Percentiles rank a stretch among this genome's conserved stretches.
phyloP scores from a whole-genome alignment of 2,113 vertebrate genomes.

The Crypturellus undulatus region DNA sequence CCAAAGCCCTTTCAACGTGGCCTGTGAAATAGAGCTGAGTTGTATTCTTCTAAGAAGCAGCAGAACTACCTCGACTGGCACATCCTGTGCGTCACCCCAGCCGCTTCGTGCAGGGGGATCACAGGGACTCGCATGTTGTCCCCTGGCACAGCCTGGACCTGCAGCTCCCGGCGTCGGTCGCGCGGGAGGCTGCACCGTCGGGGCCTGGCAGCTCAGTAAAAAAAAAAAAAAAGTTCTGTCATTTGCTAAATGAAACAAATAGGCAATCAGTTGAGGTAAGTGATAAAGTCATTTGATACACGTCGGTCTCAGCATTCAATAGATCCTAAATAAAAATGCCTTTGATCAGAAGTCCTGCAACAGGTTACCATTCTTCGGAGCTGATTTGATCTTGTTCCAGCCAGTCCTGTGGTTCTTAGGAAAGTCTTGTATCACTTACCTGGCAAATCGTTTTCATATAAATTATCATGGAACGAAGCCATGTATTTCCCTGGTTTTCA shows the following conservation, averaged over 20 bases:
- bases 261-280: too few species aligned
- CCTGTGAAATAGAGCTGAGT: background rate
- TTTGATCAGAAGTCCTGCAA: too few species aligned
- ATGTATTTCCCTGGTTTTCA: background rate
- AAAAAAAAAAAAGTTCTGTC: too few species aligned
- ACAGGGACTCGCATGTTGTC: accelerated
- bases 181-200: background rate
- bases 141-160: accelerated
- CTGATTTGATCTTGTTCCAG: background rate
- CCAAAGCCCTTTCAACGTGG: background rate
- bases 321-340: too few species aligned
- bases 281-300: too few species aligned
- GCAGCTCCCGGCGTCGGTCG: background rate
- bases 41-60: background rate
- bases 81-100: background rate
- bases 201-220: too few species aligned
- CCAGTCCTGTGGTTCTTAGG: background rate
- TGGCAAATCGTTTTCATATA: background rate
- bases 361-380: background rate
- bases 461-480: background rate
- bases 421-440: background rate
- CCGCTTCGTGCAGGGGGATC: background rate
- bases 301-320: too few species aligned
- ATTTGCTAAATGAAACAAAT: too few species aligned
- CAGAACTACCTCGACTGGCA: background rate